phyloP scores from a whole-genome alignment of 2,113 vertebrate species.

The Phaethon lepturus region DNA sequence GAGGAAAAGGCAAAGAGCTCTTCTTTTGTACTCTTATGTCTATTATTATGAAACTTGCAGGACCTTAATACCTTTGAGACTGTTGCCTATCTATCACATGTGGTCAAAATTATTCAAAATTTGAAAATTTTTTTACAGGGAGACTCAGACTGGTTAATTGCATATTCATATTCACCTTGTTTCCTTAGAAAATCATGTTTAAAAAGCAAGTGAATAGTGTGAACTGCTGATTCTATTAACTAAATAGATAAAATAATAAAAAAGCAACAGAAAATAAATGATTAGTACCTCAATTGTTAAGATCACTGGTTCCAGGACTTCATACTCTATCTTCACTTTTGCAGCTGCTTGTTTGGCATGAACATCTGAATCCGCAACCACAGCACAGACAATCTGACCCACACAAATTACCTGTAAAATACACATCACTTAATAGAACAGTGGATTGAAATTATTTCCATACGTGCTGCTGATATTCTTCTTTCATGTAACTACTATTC shows the following conservation, averaged over 20 bases:
- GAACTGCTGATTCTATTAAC: background rate
- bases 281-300: conserved; percentile 73
- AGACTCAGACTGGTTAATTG: background rate
- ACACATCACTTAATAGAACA: background rate
- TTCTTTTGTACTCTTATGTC: background rate
- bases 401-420: conserved; percentile 75
- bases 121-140: background rate
- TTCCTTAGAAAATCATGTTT: background rate
- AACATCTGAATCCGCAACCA: conserved; percentile 70
- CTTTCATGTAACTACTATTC: background rate
- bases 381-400: conserved; percentile 79
- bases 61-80: background rate
- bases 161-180: background rate
- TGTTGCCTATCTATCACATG: background rate
- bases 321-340: conserved; percentile 76
- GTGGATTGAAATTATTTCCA: background rate
- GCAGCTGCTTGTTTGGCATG: conserved; percentile 71
- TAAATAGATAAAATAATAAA: background rate
- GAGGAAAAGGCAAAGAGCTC: background rate
- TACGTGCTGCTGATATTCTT: background rate
- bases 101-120: background rate
- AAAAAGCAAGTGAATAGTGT: background rate
- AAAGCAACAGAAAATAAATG: background rate
- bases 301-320: conserved; percentile 74
- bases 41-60: background rate